Conservation (phyloP, 1,140 invertebrate species). For the Diachasma alloeum region DNA sequence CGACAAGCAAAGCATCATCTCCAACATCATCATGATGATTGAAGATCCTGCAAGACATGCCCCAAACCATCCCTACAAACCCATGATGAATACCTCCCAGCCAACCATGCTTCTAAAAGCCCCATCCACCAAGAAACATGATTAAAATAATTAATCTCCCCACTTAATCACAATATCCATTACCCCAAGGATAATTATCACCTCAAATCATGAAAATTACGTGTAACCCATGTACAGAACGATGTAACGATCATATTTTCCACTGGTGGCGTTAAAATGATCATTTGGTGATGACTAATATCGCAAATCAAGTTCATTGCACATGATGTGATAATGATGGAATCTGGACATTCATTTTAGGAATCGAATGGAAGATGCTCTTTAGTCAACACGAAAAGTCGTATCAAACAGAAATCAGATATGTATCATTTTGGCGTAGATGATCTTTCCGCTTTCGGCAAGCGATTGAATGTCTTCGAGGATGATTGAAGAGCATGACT, state of each 20-base stretch:
- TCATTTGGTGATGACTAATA: background rate
- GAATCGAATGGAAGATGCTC: no score
- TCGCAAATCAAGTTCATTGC: background rate
- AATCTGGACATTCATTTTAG: background rate
- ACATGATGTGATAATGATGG: background rate
- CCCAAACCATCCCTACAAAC: no score
- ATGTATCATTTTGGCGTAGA: no score
- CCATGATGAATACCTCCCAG: background rate
- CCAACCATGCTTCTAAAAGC: background rate
- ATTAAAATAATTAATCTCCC: background rate
- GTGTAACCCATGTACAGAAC: background rate
- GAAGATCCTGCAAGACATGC: no score
- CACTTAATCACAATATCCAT: background rate
- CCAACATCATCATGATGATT: no score
- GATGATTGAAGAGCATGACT: no score
- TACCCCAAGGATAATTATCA: background rate
- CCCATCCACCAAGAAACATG: background rate
- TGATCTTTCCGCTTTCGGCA: no score
- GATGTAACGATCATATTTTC: background rate
- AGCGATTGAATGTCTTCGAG: no score
- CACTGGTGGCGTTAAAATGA: constrained; percentile 16
- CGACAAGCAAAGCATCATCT: no score
- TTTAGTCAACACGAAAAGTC: no score
- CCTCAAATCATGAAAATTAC: background rate
- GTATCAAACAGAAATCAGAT: no score